Evolutionary conservation across 2,797 vertebrate genomes (phyloP).

Genomic region (Anisognathus igniventris): DNA sequence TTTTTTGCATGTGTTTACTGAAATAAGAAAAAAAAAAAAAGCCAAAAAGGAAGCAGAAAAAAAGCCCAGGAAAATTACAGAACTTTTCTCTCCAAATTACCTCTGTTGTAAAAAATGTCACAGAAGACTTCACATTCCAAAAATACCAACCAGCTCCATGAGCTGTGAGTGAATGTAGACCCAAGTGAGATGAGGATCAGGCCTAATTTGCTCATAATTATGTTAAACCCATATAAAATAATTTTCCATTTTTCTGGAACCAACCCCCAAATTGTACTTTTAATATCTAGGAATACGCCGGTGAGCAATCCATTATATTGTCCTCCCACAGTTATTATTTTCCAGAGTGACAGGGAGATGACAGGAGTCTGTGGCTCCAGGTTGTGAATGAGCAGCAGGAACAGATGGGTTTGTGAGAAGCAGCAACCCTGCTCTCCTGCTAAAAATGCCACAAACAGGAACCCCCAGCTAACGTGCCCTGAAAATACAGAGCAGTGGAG

Average conservation of each 20-base stretch:
- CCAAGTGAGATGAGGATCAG: not conserved
- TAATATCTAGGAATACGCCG: not conserved
- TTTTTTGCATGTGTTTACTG: not conserved
- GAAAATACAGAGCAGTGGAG: constrained; percentile 37
- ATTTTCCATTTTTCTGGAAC: not conserved
- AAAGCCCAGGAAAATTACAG: not conserved
- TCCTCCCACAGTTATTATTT: constrained; percentile 36
- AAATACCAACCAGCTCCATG: not conserved
- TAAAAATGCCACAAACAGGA: not conserved
- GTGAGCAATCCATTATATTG: constrained; percentile 11
- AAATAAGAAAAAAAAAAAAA: not conserved
- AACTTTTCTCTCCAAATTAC: constrained; percentile 7
- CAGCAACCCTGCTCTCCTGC: not conserved
- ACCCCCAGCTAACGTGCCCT: not conserved
- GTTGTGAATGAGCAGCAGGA: constrained; percentile 54
- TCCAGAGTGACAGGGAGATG: not conserved
- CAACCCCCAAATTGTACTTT: constrained; percentile 2
- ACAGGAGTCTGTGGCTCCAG: constrained; percentile 36
- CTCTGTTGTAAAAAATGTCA: not conserved
- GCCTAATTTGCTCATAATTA: not conserved
- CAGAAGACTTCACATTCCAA: not conserved
- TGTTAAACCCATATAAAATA: not conserved
- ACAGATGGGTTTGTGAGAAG: constrained; percentile 32
- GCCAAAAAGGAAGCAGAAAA: not conserved
- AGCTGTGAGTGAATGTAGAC: not conserved